Conservation (phyloP, 37 sponge, comb jelly and placozoan genomes). For the Geodia barretti region DNA sequence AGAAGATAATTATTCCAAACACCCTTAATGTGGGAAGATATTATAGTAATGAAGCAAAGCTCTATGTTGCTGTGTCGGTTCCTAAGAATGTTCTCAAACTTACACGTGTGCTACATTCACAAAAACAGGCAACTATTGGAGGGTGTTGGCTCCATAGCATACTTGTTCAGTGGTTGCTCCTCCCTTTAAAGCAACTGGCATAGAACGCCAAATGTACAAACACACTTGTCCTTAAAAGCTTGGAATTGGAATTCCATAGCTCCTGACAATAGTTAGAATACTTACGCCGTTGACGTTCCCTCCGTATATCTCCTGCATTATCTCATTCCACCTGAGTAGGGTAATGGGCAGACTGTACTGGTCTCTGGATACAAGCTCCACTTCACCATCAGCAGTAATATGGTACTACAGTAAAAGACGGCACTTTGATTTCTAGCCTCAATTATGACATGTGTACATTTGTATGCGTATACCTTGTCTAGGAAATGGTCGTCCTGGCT, state of each 20-base stretch:
- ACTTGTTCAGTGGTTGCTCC: too few species aligned
- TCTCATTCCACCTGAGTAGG: neutral
- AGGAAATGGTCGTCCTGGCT: neutral
- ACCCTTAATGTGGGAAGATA: too few species aligned
- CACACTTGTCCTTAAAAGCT: too few species aligned
- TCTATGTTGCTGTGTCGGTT: too few species aligned
- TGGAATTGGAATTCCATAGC: too few species aligned
- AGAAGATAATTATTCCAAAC: too few species aligned
- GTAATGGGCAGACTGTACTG: neutral
- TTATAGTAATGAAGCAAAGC: too few species aligned
- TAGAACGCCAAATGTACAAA: too few species aligned
- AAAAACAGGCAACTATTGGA: neutral
- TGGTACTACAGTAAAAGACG: neutral
- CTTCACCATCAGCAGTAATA: neutral
- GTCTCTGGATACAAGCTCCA: neutral
- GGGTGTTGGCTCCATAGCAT: too few species aligned
- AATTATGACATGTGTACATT: neutral
- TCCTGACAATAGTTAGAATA: too few species aligned
- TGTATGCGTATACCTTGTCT: neutral
- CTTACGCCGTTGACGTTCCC: neutral
- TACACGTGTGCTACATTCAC: too few species aligned
- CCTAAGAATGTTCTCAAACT: too few species aligned
- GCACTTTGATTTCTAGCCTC: neutral
- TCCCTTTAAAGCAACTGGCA: neutral
- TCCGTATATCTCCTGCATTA: neutral